Conservation (phyloP, 2,113 vertebrate genomes). For the Eudyptes chrysolophus region DNA sequence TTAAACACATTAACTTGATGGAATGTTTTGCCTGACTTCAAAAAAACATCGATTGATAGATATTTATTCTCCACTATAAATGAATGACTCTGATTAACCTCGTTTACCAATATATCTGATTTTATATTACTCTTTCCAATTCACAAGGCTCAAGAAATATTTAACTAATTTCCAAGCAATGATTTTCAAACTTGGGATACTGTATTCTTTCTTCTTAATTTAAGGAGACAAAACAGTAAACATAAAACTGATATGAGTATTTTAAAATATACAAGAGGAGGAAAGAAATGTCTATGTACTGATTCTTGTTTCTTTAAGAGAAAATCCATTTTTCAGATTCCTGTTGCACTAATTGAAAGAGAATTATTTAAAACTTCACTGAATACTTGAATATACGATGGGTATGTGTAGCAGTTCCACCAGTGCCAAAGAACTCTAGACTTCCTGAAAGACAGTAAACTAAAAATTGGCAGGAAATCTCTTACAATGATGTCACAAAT, state of each 20-base stretch:
- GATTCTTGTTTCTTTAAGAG: slow-evolving; percentile 68
- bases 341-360: slow-evolving; percentile 75
- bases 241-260: slow-evolving; percentile 28
- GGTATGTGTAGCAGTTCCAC: slow-evolving; percentile 58
- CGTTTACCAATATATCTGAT: slow-evolving; percentile 27
- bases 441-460: slow-evolving; percentile 66
- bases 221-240: slow-evolving; percentile 49
- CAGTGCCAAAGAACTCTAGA: slow-evolving; percentile 60
- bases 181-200: background rate
- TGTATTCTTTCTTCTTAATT: background rate
- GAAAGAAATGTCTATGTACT: slow-evolving; percentile 38
- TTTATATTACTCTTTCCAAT: slow-evolving; percentile 12
- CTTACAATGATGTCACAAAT: slow-evolving; percentile 50
- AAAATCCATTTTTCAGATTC: slow-evolving; percentile 71
- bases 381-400: slow-evolving; percentile 72
- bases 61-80: slow-evolving; percentile 56
- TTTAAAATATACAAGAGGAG: slow-evolving; percentile 59
- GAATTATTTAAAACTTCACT: slow-evolving; percentile 79
- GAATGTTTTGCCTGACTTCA: slow-evolving; percentile 75
- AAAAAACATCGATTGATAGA: slow-evolving; percentile 65
- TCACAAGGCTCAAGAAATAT: slow-evolving; percentile 18
- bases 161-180: slow-evolving; percentile 10
- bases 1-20: slow-evolving; percentile 73
- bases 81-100: slow-evolving; percentile 34
- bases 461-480: slow-evolving; percentile 62